phyloP scores from a whole-genome alignment of 2,113 vertebrate species.

The Aythya baeri region DNA sequence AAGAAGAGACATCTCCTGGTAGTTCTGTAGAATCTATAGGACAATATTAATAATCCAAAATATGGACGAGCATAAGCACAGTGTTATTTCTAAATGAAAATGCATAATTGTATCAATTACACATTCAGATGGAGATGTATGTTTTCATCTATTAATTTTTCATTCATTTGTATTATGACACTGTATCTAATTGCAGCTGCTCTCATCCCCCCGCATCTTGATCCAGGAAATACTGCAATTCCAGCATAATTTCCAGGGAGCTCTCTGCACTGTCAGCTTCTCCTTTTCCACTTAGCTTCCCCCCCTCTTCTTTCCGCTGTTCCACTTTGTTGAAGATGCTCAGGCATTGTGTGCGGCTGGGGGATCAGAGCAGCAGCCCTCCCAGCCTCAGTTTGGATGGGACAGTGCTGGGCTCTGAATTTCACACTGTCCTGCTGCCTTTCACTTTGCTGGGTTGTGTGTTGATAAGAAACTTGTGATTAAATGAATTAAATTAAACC shows the following conservation, averaged over 20 bases:
- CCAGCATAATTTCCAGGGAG: neutral
- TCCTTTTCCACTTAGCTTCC: neutral
- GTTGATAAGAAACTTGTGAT: neutral
- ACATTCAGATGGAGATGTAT: neutral
- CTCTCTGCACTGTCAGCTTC: neutral
- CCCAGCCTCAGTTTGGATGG: neutral
- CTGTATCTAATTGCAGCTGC: neutral
- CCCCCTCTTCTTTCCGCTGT: neutral
- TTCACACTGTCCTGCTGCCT: neutral
- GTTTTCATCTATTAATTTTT: neutral
- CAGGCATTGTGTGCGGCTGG: fast-evolving
- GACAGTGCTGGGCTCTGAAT: neutral
- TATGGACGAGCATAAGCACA: neutral
- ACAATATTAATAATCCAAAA: neutral
- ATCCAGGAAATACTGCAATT: neutral
- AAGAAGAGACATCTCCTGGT: neutral
- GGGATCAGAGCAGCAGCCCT: neutral
- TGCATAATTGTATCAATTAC: neutral
- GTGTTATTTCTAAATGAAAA: neutral
- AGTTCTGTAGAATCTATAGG: neutral
- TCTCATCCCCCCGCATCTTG: neutral
- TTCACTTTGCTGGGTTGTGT: neutral
- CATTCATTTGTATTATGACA: neutral
- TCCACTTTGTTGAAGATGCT: neutral
- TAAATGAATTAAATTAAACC: neutral